These are phyloP conservation scores for Cheirogaleus major DNA, from an alignment of 2,797 vertebrate species.

Conservation along the genomic window DNA sequence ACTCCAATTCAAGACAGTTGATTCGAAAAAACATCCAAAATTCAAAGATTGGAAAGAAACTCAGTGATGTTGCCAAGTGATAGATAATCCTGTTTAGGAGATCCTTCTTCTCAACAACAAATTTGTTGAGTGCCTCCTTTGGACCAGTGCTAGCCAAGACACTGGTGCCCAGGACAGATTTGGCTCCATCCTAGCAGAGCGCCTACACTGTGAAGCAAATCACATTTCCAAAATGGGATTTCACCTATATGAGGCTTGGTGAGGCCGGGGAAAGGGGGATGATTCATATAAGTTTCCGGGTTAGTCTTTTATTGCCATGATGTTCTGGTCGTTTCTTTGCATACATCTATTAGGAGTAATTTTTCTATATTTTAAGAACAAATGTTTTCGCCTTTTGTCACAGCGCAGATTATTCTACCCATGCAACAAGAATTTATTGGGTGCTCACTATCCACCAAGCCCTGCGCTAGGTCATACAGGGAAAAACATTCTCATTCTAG, in stretches of 20 bases:
- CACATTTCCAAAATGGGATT: background rate
- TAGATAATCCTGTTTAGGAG: background rate
- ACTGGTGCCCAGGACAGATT: background rate
- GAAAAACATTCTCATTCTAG: background rate
- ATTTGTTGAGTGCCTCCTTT: background rate
- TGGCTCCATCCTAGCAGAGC: fast-evolving
- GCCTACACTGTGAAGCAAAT: background rate
- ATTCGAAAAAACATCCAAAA: background rate
- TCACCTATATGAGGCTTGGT: too few species aligned
- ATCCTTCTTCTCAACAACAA: background rate
- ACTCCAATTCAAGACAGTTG: background rate
- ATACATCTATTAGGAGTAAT: slow-evolving; percentile 79
- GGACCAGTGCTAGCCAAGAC: background rate
- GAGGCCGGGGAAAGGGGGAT: too few species aligned
- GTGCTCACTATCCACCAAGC: background rate
- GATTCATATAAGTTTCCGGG: slow-evolving; percentile 56
- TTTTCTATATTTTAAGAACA: slow-evolving; percentile 47
- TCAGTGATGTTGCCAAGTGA: background rate
- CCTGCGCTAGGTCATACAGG: background rate
- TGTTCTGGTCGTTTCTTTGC: slow-evolving; percentile 79
- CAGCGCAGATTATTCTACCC: background rate
- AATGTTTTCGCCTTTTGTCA: background rate
- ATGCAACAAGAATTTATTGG: background rate
- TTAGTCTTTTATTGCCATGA: slow-evolving; percentile 75
- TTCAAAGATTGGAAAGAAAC: background rate